Conservation (phyloP, 2,888 invertebrate genomes). For the Odontomyia ornata region DNA sequence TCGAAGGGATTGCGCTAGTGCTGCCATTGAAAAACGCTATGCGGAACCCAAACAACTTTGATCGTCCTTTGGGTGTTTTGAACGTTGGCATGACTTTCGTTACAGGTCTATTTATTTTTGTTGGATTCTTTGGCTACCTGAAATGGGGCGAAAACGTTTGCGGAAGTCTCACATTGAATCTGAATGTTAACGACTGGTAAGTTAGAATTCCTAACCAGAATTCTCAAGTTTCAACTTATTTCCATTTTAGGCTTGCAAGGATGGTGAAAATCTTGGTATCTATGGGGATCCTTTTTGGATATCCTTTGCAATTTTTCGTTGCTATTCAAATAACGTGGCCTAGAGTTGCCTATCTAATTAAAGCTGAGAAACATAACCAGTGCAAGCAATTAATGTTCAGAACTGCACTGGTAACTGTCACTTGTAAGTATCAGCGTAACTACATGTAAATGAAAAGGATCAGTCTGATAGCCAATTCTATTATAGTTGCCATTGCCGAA, state of each 20-base stretch:
- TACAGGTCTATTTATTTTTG: slow-evolving; percentile 77
- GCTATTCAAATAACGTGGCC: slow-evolving; percentile 92
- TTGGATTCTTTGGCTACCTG: slow-evolving; percentile 89
- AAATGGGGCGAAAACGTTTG: slow-evolving; percentile 83
- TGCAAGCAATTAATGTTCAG: slow-evolving; percentile 77
- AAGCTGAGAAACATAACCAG: slow-evolving; percentile 68
- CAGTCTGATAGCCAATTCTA: not conserved
- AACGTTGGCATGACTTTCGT: slow-evolving; percentile 90
- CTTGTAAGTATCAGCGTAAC: slow-evolving; percentile 74
- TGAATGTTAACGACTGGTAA: slow-evolving; percentile 65
- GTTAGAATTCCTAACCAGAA: not conserved
- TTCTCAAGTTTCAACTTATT: not conserved
- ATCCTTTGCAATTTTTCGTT: slow-evolving; percentile 95
- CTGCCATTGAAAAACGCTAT: slow-evolving; percentile 93
- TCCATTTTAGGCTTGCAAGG: slow-evolving; percentile 75
- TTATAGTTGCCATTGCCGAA: slow-evolving; percentile 84
- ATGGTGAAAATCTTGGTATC: slow-evolving; percentile 86
- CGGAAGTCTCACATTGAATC: slow-evolving; percentile 89
- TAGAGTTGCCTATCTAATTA: slow-evolving; percentile 67
- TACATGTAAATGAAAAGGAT: not conserved
- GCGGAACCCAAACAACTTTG: slow-evolving; percentile 80
- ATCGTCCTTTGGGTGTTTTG: slow-evolving; percentile 82
- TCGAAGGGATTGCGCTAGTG: slow-evolving; percentile 96
- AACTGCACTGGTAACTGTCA: slow-evolving; percentile 76
- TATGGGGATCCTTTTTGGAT: slow-evolving; percentile 86